Conservation (phyloP, 1,140 invertebrate genomes). For the Neodiprion pinetum region DNA sequence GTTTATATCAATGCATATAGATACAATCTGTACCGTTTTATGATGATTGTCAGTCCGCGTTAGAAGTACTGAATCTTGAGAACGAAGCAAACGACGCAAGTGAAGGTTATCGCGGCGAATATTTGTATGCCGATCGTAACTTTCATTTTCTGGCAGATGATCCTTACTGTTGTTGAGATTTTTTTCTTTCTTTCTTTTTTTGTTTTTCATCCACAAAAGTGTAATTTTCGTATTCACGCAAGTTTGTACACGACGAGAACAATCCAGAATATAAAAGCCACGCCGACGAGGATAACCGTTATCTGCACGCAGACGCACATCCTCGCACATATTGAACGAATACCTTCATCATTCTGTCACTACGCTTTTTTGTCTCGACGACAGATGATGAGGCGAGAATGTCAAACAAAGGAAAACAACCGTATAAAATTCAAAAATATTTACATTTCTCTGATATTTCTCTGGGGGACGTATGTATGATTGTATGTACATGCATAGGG, state of each 20-base stretch:
- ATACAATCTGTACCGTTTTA: too few species aligned
- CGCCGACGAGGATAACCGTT: constrained; percentile 18
- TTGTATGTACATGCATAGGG: too few species aligned
- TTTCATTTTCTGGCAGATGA: background rate
- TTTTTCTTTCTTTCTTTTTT: background rate
- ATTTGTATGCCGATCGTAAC: constrained; percentile 13
- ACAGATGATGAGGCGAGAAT: background rate
- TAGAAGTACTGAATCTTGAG: background rate
- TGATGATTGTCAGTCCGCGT: too few species aligned
- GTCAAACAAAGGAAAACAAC: constrained; percentile 10
- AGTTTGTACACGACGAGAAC: constrained; percentile 25
- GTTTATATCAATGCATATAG: too few species aligned
- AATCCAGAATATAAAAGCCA: constrained; percentile 24
- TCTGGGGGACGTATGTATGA: background rate
- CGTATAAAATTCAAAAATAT: constrained; percentile 6
- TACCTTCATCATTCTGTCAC: too few species aligned
- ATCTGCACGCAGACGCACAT: constrained; percentile 29
- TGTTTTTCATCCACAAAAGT: too few species aligned
- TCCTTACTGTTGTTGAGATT: background rate
- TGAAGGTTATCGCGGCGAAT: background rate
- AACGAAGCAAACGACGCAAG: background rate
- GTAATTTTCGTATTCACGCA: constrained; percentile 11
- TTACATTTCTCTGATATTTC: constrained; percentile 11
- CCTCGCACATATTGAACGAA: constrained; percentile 8
- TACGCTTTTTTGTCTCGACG: too few species aligned